Conservation (phyloP, 2,797 vertebrate species). For the Notolepis coatsorum region DNA sequence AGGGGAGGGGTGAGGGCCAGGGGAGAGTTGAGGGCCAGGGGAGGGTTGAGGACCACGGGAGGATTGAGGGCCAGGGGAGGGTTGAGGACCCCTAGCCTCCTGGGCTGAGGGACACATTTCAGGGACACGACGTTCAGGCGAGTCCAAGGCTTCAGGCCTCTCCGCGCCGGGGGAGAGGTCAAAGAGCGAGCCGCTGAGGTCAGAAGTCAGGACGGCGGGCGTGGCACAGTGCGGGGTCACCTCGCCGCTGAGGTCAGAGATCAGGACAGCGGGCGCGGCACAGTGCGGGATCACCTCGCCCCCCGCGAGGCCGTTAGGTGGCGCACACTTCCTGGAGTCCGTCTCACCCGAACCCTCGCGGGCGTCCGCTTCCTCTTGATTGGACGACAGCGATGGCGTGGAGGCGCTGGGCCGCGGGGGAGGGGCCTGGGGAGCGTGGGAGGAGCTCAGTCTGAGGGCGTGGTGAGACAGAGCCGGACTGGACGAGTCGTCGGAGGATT, state of each 20-base stretch:
- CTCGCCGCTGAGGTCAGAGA: constrained; percentile 65
- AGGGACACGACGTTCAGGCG: constrained; percentile 8
- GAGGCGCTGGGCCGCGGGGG: constrained; percentile 76
- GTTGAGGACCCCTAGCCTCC: no score
- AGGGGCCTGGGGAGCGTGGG: constrained; percentile 86
- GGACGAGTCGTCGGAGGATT: constrained; percentile 97
- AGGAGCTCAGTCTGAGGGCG: constrained; percentile 84
- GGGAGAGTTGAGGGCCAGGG: no score
- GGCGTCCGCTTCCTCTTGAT: constrained; percentile 78
- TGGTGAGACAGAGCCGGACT: constrained; percentile 88
- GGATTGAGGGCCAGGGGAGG: no score
- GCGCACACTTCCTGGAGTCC: constrained; percentile 40
- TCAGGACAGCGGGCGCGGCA: constrained; percentile 61
- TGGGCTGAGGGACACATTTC: constrained; percentile 17
- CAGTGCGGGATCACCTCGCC: constrained; percentile 85
- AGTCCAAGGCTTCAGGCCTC: constrained; percentile 5
- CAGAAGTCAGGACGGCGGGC: constrained; percentile 56
- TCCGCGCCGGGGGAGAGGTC: constrained; percentile 47
- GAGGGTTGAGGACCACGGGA: no score
- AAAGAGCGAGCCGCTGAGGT: constrained; percentile 52
- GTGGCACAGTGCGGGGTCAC: constrained; percentile 81
- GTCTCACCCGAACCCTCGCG: constrained; percentile 68
- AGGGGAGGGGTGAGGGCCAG: no score
- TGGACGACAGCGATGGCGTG: constrained; percentile 73
- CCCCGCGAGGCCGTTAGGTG: constrained; percentile 90